phyloP scores from a whole-genome alignment of 2,888 invertebrate genomes.

The Nebria brevicollis region DNA sequence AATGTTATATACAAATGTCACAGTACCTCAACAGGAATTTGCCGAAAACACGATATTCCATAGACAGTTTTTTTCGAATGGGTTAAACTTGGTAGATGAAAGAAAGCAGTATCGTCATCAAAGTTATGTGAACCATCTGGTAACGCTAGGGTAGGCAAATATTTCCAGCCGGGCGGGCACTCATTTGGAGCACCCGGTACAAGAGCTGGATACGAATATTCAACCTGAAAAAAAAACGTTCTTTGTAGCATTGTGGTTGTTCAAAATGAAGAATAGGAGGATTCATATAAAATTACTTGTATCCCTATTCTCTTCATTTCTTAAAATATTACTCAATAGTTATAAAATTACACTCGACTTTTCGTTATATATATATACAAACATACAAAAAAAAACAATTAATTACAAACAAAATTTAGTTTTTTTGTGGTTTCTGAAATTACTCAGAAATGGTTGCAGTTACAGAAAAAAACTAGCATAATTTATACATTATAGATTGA shows the following conservation, averaged over 20 bases:
- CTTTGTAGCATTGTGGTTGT: neutral
- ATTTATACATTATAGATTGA: no score
- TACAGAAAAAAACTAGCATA: no score
- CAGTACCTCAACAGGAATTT: slow-evolving; percentile 91
- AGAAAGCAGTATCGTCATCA: slow-evolving; percentile 94
- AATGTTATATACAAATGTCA: neutral
- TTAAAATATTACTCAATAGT: no score
- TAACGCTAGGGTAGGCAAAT: slow-evolving; percentile 93
- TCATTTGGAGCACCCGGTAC: slow-evolving; percentile 80
- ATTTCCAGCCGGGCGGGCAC: slow-evolving; percentile 92
- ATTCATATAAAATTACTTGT: no score
- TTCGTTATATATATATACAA: no score
- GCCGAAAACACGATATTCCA: slow-evolving; percentile 97
- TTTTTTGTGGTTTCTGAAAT: no score
- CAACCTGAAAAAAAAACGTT: slow-evolving; percentile 69
- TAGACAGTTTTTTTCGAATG: slow-evolving; percentile 88
- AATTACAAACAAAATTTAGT: no score
- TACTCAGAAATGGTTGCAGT: no score
- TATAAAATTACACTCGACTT: no score
- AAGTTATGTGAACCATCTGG: slow-evolving; percentile 99
- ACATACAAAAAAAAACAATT: no score
- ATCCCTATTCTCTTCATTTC: no score
- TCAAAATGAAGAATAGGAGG: neutral
- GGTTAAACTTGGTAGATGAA: slow-evolving; percentile 89
- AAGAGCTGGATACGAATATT: slow-evolving; percentile 92